Evolutionary conservation across 2,888 invertebrate genomes (phyloP).

Genomic region (Balanococcus diminutus): DNA sequence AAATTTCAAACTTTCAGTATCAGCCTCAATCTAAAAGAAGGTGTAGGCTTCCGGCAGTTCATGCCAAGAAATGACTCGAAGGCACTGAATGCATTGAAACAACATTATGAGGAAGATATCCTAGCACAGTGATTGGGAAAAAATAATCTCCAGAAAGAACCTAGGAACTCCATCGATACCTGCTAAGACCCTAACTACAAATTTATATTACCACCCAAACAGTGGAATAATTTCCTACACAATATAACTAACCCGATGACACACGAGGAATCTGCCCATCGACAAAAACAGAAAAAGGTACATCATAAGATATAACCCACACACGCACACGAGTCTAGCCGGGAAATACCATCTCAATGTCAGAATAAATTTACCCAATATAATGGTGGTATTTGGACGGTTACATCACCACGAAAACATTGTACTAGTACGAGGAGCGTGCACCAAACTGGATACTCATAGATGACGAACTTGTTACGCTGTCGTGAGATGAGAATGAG

Average conservation of each 20-base stretch:
- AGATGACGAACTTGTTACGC: conserved; percentile 34
- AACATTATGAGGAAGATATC: too few species aligned
- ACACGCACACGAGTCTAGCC: neutral
- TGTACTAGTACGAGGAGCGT: neutral
- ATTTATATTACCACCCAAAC: neutral
- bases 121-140: too few species aligned
- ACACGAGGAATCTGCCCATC: too few species aligned
- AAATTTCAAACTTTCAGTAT: too few species aligned
- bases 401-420: conserved; percentile 16
- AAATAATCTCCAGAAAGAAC: too few species aligned
- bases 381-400: neutral
- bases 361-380: conserved; percentile 8
- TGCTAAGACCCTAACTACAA: too few species aligned
- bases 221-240: neutral
- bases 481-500: conserved; percentile 29
- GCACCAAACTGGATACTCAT: neutral
- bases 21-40: too few species aligned
- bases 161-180: too few species aligned
- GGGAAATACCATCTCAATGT: neutral
- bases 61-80: too few species aligned
- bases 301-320: neutral
- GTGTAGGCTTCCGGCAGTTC: too few species aligned
- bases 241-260: neutral
- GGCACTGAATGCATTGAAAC: too few species aligned
- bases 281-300: neutral